Evolutionary conservation across 2,888 invertebrate species (phyloP).

Genomic region (Microctonus hyperodae): DNA sequence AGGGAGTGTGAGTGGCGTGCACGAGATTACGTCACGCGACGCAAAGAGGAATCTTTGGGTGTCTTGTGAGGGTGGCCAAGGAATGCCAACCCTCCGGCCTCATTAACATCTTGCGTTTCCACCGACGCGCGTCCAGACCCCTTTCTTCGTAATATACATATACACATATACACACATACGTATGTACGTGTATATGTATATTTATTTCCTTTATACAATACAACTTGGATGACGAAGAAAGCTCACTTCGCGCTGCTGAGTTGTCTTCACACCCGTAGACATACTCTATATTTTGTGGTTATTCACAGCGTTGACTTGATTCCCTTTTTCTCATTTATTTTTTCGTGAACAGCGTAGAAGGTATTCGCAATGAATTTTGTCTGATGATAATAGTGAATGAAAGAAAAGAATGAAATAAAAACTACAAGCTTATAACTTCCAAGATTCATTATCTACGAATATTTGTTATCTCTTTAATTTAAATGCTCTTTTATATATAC

Average conservation of each 20-base stretch:
- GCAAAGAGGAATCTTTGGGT: conserved; percentile 58
- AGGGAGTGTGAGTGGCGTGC: conserved; percentile 11
- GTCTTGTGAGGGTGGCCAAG: conserved; percentile 57
- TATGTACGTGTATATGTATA: too few relatives aligned
- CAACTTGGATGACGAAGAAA: conserved; percentile 38
- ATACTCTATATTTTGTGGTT: conserved; percentile 32
- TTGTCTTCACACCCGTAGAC: conserved; percentile 6
- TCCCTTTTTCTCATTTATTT: not conserved
- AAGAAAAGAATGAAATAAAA: not conserved
- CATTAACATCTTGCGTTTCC: conserved; percentile 63
- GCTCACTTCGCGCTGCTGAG: conserved; percentile 51
- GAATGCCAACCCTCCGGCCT: conserved; percentile 63
- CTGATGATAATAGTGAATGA: not conserved
- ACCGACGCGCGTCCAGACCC: conserved; percentile 27
- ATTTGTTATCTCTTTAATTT: not conserved
- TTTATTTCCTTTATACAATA: conserved; percentile 33
- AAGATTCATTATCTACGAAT: not conserved
- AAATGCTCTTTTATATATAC: not conserved
- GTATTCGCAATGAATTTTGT: not conserved
- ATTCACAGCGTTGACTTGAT: conserved; percentile 21
- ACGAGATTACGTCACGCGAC: conserved; percentile 46
- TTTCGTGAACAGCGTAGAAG: not conserved
- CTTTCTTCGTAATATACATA: conserved; percentile 41
- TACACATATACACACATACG: too few relatives aligned
- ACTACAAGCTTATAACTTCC: not conserved